Base-by-base conservation (phyloP, 2,888 invertebrate genomes). In the Stegana nigrithorax region DNA sequence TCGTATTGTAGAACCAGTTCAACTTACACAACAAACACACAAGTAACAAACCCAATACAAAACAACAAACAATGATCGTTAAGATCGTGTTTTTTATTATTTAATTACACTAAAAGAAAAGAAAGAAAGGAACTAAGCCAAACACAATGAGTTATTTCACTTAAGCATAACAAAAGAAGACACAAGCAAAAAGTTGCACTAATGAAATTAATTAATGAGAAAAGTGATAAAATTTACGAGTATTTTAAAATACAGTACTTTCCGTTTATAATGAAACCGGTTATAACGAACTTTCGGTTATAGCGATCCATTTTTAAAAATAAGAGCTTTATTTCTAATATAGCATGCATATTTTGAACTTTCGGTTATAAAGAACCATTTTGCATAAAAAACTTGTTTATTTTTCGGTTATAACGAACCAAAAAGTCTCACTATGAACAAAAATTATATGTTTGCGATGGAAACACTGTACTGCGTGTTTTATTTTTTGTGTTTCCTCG, bases 101-200 rank as follows among this genome's bases (percentile, higher is more conserved):
- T 39, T 51, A 17, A 8, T 29, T 29, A 51, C 29, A 27, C n/a
- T n/a, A n/a, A 17, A 51, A n/a, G 19, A 7, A 10, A 7, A 23
- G 23, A n/a, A n/a, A n/a, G n/a, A n/a, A n/a, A n/a, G n/a, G 10
- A 21, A 23, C 2, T 23, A 10, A 23, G 19, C n/a, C 12, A 51
- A 51, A 51, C 2, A 14, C n/a, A 29, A 75, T 71, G n/a, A n/a
- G n/a, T n/a, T n/a, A n/a, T 26, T 29, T 64, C 67, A 68, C 62
- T 23, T 74, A 67, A 73, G 68, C 69, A 69, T 65, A 76, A 73
- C 73, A 71, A 73, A 74, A 67, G 73, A 72, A 75, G 80, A 73
- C n/a, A n/a, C n/a, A n/a, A 74, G 80, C 73, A 73, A 75, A 77
- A 65, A 72, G 73, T 76, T 71, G 78, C 75, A 75, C 63, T 53